A percentile compares a stretch with the other conserved stretches of the same genome.
Evolutionary conservation across 92 coral and sea anemone species (phyloP).

Genomic region (Zoanthus sansibaricus): DNA sequence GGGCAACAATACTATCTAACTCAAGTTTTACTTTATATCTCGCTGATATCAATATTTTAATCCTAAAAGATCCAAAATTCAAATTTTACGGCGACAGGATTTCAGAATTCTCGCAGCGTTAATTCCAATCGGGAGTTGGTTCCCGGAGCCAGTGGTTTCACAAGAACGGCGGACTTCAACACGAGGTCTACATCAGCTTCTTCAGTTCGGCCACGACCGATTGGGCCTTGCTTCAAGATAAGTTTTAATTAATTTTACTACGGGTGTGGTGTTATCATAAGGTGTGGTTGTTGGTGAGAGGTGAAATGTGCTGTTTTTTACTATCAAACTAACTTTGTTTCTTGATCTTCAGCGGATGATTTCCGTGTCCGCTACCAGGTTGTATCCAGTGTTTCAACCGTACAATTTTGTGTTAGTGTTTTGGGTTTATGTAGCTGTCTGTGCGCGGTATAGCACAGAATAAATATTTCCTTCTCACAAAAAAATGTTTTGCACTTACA

Average conservation of each 20-base stretch:
- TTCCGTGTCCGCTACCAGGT: background rate
- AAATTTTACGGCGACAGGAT: background rate
- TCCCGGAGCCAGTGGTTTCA: background rate
- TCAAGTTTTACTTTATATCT: no score
- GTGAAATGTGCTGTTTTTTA: background rate
- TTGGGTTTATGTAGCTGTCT: no score
- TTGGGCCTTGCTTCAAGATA: constrained; percentile 19
- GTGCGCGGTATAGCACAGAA: no score
- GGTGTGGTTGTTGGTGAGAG: background rate
- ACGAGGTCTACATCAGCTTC: background rate
- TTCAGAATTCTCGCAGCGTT: background rate
- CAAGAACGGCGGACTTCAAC: background rate
- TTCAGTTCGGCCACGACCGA: constrained; percentile 10
- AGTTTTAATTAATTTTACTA: background rate
- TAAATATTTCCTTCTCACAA: constrained; percentile 6
- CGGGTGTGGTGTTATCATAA: background rate
- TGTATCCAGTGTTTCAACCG: no score
- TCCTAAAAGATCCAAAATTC: no score
- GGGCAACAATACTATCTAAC: no score
- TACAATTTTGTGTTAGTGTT: no score
- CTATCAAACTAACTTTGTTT: background rate
- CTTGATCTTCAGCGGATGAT: background rate
- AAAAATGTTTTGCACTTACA: background rate
- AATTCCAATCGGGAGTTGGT: background rate
- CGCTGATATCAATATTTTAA: no score